Percentiles rank a stretch among this genome's conserved stretches.
Evolutionary conservation across 2,888 invertebrate species (phyloP).

Genomic region (Drosophila neutralis): DNA sequence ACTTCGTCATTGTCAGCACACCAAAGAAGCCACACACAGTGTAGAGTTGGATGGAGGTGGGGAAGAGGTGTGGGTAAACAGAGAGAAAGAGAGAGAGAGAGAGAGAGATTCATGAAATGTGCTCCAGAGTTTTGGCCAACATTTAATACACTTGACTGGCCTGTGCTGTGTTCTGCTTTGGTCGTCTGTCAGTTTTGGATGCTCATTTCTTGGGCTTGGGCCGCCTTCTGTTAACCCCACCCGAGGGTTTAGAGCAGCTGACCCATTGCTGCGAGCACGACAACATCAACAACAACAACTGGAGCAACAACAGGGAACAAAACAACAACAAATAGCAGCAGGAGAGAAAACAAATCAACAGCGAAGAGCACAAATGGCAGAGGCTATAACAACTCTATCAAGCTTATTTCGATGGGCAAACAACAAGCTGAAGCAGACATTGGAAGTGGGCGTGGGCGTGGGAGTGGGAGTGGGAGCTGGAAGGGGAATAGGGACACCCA

Average conservation of each 20-base stretch:
- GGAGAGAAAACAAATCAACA: constrained; percentile 71
- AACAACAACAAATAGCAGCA: constrained; percentile 14
- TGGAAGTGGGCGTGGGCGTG: not conserved
- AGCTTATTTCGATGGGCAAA: constrained; percentile 75
- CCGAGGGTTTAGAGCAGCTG: constrained; percentile 40
- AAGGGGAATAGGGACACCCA: constrained; percentile 4
- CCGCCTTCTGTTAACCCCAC: constrained; percentile 1
- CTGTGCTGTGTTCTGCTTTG: constrained; percentile 15
- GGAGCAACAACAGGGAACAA: constrained; percentile 8
- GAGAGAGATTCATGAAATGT: constrained; percentile 31
- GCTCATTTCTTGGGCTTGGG: constrained; percentile 28
- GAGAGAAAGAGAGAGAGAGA: not conserved
- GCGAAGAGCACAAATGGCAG: constrained; percentile 72
- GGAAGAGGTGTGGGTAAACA: not conserved
- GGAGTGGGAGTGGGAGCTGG: not conserved
- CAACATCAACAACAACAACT: constrained; percentile 30
- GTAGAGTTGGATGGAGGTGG: too few relatives aligned
- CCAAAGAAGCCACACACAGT: constrained; percentile 13
- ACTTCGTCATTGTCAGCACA: constrained; percentile 81
- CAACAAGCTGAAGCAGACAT: constrained; percentile 34
- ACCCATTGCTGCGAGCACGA: constrained; percentile 36
- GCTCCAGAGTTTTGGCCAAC: constrained; percentile 56
- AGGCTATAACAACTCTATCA: constrained; percentile 75
- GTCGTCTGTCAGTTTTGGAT: constrained; percentile 22
- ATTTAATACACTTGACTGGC: constrained; percentile 72